Percentiles rank a stretch among this genome's conserved stretches.
Evolutionary conservation across 2,797 vertebrate genomes (phyloP).

Genomic region (Notolabrus celidotus): DNA sequence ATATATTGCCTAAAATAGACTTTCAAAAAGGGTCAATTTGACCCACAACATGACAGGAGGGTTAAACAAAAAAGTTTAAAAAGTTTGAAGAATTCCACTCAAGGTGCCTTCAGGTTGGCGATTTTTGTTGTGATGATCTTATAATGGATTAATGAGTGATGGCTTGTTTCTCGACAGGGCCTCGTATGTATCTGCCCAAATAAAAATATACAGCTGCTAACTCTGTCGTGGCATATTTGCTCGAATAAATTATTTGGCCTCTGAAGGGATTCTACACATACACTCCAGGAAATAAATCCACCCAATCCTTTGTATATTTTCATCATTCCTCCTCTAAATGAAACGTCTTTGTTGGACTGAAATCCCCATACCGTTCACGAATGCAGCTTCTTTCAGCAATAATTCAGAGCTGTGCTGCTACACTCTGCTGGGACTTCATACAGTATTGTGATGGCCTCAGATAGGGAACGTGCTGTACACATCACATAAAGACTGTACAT

Average conservation of each 20-base stretch:
- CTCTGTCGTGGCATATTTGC: neutral
- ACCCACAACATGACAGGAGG: too few relatives aligned
- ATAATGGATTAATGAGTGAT: neutral
- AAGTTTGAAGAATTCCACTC: too few relatives aligned
- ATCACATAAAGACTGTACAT: slow-evolving; percentile 45
- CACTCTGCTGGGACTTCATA: slow-evolving; percentile 43
- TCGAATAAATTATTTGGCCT: slow-evolving; percentile 2
- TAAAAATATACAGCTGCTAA: neutral
- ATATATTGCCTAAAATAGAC: too few relatives aligned
- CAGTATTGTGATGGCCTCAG: slow-evolving; percentile 37
- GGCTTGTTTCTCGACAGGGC: neutral
- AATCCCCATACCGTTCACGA: slow-evolving; percentile 21
- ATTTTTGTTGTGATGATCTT: too few relatives aligned
- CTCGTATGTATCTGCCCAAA: neutral
- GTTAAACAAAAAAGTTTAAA: too few relatives aligned
- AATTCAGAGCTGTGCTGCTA: slow-evolving; percentile 36
- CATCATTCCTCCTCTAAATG: slow-evolving; percentile 8
- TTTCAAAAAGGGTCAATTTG: too few relatives aligned
- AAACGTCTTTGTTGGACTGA: slow-evolving; percentile 29
- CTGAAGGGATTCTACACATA: neutral
- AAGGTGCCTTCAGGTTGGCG: too few relatives aligned
- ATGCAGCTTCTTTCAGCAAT: slow-evolving; percentile 32
- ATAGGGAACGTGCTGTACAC: slow-evolving; percentile 38
- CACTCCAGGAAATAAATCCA: neutral
- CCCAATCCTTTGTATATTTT: slow-evolving; percentile 8